Base-by-base conservation (phyloP, 2,888 invertebrate species). In the Phytoseiulus persimilis region DNA sequence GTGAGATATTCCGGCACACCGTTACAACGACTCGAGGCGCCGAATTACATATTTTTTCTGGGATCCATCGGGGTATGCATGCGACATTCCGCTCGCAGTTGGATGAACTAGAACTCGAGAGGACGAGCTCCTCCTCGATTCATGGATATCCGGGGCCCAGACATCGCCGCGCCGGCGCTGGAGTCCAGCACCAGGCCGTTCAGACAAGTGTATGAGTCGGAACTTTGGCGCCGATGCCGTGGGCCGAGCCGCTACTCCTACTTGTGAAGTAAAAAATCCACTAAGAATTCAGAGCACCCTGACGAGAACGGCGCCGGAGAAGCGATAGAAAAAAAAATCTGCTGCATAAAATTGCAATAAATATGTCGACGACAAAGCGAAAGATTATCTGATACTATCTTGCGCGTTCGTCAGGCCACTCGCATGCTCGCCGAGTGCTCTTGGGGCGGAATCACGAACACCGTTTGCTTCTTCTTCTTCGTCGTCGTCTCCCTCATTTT, bases 341-440 rank as follows among this genome's bases (percentile, higher is more conserved):
- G 28, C 87, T 87, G 87, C 87, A 87, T 87, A 87, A 87, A 87
- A 87, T 87, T 45, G 45, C 87, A 87, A 87, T 87, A 87, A 87
- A 32, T 87, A 87, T 33, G 87, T 33, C 87, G 87, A 87, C 87
- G 32, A 33, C 87, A 83, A 83, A 31, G 83, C 83, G 65, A 65
- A 65, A 65, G 65, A 65, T 65, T 65, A 65, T 65, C 65, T 65
- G 65, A 65, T 65, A 65, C 65, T 65, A 65, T 65, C 65, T 65
- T 23, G 65, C 65, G 65, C 65, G 65, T 65, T 65, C 65, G 65
- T 65, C 65, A 28, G 18, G 28, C 23, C 65, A 46, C 6, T 14
- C 46, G 46, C 46, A 11, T 14, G 65, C 65, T 65, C 65, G 65
- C 65, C 18, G 65, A 65, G 65, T 65, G 65, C 65, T 65, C 23